Conservation (phyloP, 2,888 invertebrate species). For the Venustoraphidia nigricollis region DNA sequence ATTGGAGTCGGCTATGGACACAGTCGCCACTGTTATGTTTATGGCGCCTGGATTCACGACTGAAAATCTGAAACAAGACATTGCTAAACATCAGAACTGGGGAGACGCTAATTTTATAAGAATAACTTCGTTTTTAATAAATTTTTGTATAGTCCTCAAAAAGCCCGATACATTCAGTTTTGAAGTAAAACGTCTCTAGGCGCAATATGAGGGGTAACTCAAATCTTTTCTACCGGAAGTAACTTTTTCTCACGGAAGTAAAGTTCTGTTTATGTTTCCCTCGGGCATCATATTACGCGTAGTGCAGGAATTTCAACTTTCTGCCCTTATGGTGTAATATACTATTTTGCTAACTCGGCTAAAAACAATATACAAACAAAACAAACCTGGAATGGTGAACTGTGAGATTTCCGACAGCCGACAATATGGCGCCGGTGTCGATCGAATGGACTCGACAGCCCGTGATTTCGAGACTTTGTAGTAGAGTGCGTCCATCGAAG, state of each 20-base stretch:
- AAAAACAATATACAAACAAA: conserved; percentile 2
- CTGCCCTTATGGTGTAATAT: no score
- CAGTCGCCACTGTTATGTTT: conserved; percentile 43
- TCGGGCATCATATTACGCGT: no score
- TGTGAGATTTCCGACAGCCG: conserved; percentile 46
- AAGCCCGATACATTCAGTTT: no score
- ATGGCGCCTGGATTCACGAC: conserved; percentile 46
- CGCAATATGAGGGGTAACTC: no score
- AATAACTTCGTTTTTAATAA: no score
- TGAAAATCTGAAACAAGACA: conserved; percentile 36
- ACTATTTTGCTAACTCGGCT: no score
- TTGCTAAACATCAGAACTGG: not conserved
- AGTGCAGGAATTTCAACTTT: no score
- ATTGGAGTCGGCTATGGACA: conserved; percentile 41
- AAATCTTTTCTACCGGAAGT: no score
- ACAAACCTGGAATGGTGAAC: conserved; percentile 46
- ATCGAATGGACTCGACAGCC: conserved; percentile 40
- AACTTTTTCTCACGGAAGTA: no score
- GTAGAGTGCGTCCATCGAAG: conserved; percentile 43
- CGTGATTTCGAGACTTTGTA: conserved; percentile 41
- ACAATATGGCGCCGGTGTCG: conserved; percentile 41
- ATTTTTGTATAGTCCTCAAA: no score
- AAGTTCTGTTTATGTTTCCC: no score
- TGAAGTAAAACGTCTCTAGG: no score
- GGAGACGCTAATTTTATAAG: not conserved